A percentile compares a stretch with the other conserved stretches of the same genome.
Conservation (phyloP, 1,140 invertebrate genomes). For the Drosophila neocordata region DNA sequence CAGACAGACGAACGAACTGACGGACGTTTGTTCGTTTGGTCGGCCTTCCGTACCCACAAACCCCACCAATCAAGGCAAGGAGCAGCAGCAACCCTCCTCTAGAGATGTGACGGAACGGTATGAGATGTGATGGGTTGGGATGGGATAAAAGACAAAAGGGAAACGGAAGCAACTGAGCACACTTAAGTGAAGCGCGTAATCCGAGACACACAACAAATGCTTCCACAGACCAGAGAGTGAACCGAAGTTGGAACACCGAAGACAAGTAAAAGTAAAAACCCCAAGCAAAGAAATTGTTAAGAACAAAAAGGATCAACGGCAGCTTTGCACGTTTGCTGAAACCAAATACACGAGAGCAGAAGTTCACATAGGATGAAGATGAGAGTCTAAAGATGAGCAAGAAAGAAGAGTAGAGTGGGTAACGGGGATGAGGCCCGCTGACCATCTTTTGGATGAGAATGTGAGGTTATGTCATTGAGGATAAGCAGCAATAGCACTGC, state of each 20-base stretch:
- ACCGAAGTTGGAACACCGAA: conserved; percentile 12
- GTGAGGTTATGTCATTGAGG: conserved; percentile 41
- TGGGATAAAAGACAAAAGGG: conserved; percentile 37
- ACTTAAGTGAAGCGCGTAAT: conserved; percentile 81
- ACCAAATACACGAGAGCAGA: conserved; percentile 51
- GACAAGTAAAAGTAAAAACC: conserved; percentile 27
- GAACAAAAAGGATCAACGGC: conserved; percentile 72
- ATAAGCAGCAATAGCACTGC: background rate
- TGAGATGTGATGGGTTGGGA: no score
- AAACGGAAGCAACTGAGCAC: conserved; percentile 71
- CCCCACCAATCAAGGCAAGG: conserved; percentile 1
- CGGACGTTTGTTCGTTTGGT: background rate
- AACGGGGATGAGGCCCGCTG: no score
- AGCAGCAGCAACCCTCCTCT: conserved; percentile 5
- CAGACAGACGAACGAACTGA: background rate
- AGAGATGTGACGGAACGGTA: background rate
- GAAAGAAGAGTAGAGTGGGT: conserved; percentile 2
- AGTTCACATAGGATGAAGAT: background rate
- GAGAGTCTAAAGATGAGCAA: conserved; percentile 16
- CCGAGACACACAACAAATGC: conserved; percentile 77
- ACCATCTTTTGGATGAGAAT: conserved; percentile 34
- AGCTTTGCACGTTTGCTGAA: conserved; percentile 76
- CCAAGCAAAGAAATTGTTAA: conserved; percentile 59
- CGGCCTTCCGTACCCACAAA: conserved; percentile 4
- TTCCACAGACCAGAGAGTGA: conserved; percentile 16